Evolutionary conservation across 1,140 invertebrate genomes (phyloP), one percentile per base, ranked within the genome.

Genomic region (Onthophagus taurus): DNA sequence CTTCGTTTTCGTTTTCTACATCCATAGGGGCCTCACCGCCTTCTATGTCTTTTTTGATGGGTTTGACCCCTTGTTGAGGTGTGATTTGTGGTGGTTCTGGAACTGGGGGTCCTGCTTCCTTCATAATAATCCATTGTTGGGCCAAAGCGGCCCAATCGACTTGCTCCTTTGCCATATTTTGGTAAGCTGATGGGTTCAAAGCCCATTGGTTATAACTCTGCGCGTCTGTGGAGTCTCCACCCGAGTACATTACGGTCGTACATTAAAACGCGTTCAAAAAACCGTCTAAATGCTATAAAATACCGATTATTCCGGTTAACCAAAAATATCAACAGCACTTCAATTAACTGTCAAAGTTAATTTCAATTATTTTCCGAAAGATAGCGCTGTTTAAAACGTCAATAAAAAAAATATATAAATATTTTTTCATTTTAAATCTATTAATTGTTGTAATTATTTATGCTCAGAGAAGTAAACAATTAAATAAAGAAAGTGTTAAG

Each of bases 111-210:
- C 70, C 68, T 12, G 76, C 74, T 62, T 92, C 89, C 59, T 93
- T 92, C 88, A 95, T 94, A 60, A 87, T 85, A 48, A 97, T 97
- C 93, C 93, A 96, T 77, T 96, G 91, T 58, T 96, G 92, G 12
- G 93, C 92, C 50, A 97, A 66, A 41, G 85, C 80, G 20, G 90
- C 92, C 92, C 93, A 96, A 66, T 97, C 92, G 41, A 96, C 92
- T 77, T 71, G 65, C 49, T 74, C 75, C 47, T 69, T 69, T 9
- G 58, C 38, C 47, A 72, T 62, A 59, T 72, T 73, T 63, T 64
- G 60, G 42, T 60, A 65, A 57, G 77, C 72, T 34, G 75, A 72
- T 13, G 81, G 79, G 71, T 83, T 83, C 16, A 84, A 62, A 16
- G 80, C 77, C 81, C 81, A 85, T 57, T 83, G 77, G 50, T 76